These are phyloP conservation scores for Halichoeres trimaculatus DNA, from an alignment of 2,113 vertebrate genomes.

Conservation along the genomic window DNA sequence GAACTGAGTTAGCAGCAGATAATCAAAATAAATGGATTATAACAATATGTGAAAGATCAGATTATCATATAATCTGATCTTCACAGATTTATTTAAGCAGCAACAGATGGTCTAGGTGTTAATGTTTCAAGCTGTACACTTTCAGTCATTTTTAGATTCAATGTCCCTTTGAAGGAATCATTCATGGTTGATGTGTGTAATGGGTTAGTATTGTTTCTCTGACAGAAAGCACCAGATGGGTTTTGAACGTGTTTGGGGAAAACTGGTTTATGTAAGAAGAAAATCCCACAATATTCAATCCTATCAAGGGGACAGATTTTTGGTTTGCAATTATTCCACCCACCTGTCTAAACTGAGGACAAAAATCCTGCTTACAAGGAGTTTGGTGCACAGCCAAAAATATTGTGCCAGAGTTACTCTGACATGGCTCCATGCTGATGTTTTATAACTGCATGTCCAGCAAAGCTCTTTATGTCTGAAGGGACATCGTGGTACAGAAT, in stretches of 20 bases:
- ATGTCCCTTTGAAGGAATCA: background rate
- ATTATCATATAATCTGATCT: constrained; percentile 29
- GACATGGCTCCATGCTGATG: background rate
- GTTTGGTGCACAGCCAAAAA: constrained; percentile 2
- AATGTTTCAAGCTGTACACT: background rate
- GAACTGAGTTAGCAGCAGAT: background rate
- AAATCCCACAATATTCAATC: constrained; percentile 38
- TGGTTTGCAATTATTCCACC: constrained; percentile 23
- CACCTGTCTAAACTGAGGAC: constrained; percentile 1
- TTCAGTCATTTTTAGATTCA: background rate
- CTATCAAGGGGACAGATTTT: constrained; percentile 28
- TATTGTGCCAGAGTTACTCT: background rate
- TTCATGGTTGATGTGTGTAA: background rate
- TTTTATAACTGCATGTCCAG: constrained; percentile 31
- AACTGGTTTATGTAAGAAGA: constrained; percentile 42
- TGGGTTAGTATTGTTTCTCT: constrained; percentile 11
- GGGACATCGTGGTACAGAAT: constrained; percentile 36
- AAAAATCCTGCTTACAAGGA: background rate
- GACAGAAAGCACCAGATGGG: background rate
- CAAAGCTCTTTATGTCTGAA: constrained; percentile 49
- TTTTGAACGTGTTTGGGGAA: constrained; percentile 1
- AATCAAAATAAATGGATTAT: constrained; percentile 19
- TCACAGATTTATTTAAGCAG: constrained; percentile 13
- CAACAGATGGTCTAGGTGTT: background rate
- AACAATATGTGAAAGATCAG: constrained; percentile 15